A percentile compares a stretch with the other conserved stretches of the same genome.
These are phyloP conservation scores for Pao palembangensis DNA, from an alignment of 2,113 vertebrate genomes.

Conservation along the genomic window DNA sequence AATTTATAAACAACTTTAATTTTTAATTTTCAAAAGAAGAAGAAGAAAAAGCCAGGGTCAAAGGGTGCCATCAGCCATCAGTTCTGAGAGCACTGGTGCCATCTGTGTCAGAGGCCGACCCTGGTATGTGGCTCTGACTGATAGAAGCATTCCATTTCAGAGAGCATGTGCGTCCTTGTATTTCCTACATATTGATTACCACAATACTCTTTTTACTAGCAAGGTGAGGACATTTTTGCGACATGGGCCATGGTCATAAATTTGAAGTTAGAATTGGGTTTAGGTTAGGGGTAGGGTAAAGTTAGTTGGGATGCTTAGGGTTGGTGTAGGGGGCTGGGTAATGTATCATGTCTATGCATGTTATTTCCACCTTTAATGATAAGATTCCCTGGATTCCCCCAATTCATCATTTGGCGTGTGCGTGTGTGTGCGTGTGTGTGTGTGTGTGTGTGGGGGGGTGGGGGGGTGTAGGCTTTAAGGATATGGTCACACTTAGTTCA, in stretches of 20 bases:
- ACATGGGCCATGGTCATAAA: too few relatives aligned
- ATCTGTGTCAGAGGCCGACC: constrained; percentile 22
- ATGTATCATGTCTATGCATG: constrained; percentile 12
- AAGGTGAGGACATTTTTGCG: too few relatives aligned
- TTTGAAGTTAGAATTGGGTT: too few relatives aligned
- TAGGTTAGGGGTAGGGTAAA: too few relatives aligned
- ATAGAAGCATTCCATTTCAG: constrained; percentile 25
- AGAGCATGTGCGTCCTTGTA: constrained; percentile 4
- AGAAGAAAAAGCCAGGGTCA: not conserved
- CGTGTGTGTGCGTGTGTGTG: too few relatives aligned
- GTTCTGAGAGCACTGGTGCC: not conserved
- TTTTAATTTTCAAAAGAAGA: not conserved
- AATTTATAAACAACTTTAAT: not conserved
- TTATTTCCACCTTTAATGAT: constrained; percentile 35
- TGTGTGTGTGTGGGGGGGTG: too few relatives aligned
- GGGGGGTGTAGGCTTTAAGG: constrained; percentile 27
- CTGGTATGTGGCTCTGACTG: constrained; percentile 32
- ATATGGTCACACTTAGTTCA: constrained; percentile 30
- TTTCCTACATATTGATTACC: constrained; percentile 26
- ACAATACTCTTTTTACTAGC: not conserved
- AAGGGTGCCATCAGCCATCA: not conserved
- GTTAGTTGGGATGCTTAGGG: too few relatives aligned
- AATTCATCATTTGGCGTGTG: too few relatives aligned
- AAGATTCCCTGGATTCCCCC: constrained; percentile 23
- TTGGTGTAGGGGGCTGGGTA: too few relatives aligned